These are phyloP conservation scores for Spongilla lacustris DNA, from an alignment of 37 sponge, comb jelly and placozoan genomes.

Conservation along the genomic window DNA sequence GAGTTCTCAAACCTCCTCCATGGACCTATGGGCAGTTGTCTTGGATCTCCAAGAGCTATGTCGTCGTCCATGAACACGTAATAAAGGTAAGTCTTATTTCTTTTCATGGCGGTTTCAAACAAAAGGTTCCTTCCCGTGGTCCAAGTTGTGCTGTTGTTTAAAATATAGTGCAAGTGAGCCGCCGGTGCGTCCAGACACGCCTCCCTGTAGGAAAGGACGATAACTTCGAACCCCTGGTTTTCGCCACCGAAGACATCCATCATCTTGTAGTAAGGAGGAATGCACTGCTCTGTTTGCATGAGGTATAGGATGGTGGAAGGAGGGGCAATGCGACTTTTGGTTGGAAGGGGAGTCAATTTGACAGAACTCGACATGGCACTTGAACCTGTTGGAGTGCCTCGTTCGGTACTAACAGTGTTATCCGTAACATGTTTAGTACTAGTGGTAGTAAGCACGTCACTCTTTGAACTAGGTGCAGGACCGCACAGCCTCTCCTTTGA, in stretches of 20 bases:
- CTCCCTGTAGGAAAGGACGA: not conserved
- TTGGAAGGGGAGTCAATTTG: no score
- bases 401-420: no score
- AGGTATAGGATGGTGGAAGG: constrained; percentile 7
- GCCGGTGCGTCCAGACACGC: not conserved
- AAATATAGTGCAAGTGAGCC: not conserved
- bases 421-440: no score
- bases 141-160: not conserved
- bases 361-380: no score
- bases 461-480: no score
- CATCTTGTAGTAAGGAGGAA: not conserved
- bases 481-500: no score
- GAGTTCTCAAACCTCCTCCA: constrained; percentile 2
- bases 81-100: not conserved
- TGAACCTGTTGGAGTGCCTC: no score
- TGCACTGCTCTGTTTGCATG: constrained; percentile 4
- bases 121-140: constrained; percentile 15
- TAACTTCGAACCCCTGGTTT: not conserved
- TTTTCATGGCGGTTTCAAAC: not conserved
- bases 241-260: not conserved
- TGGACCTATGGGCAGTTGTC: not conserved
- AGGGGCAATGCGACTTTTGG: no score
- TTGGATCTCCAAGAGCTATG: not conserved
- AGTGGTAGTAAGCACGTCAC: no score
- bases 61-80: constrained; percentile 24